Base-by-base conservation (phyloP, 2,888 invertebrate species). In the Pristionchus mayeri region DNA sequence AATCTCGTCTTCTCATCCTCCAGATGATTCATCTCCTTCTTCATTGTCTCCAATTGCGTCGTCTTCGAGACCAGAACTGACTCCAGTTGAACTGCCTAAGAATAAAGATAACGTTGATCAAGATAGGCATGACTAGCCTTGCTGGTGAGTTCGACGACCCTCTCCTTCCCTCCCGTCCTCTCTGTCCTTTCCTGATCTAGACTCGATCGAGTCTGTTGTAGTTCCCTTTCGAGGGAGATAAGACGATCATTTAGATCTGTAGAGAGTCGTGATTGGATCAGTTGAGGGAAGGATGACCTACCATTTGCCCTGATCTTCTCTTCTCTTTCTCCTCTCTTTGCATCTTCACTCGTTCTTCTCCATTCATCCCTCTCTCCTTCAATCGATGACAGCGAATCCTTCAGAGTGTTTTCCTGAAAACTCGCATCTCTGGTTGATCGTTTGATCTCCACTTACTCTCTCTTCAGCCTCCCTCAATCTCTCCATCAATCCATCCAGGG, bases 301-400 rank as follows among this genome's bases (percentile, higher is more conserved):
- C 82, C 67, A 63, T 60, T 67, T 0, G 67, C 67, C 21, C 37
- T 63, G 34, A 24, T 34, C 18, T 40, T 48, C 24, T 48, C 50
- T 0, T 63, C 63, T 27, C 27, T 67, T 34, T 82, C 82, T 30
- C n/a, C 34, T 50, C n/a, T 50, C 37, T 16, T 50, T n/a, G 71
- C 34, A 16, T 71, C 71, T 24, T 75, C 84, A 37, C 44, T 52
- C 11, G 16, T 24, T 30, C 84, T 75, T 40, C 44, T 84, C 71
- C 71, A 54, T 57, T 84, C 84, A 16, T 84, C 54, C 24, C 34
- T 6, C 24, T 84, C 84, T 34, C 84, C 75, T 44, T 84, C 84
- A 18, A 34, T 24, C 21, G 54, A 27, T 11, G 84, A 71, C 37
- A 84, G 37, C 18, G 37, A 11, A n/a, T 84, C 84, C 30, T 75